These are phyloP conservation scores for Apogon talboti DNA, from an alignment of 2,797 vertebrate species.

Conservation along the genomic window DNA sequence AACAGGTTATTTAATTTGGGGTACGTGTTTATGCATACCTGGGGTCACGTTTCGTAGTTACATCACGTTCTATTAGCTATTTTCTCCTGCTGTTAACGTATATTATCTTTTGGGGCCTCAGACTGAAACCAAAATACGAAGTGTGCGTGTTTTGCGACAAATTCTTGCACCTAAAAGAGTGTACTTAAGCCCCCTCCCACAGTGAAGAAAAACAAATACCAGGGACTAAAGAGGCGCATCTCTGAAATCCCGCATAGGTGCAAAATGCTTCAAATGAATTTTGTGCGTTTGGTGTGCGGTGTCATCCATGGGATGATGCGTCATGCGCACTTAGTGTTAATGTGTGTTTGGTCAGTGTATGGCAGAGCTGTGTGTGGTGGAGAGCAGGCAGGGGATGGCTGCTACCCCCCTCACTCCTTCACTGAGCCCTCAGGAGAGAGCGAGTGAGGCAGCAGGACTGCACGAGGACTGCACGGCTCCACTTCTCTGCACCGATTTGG, in stretches of 20 bases:
- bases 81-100: not conserved
- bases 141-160: constrained; percentile 5
- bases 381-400: constrained; percentile 60
- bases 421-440: constrained; percentile 57
- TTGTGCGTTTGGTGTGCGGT: not conserved
- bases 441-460: constrained; percentile 37
- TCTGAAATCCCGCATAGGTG: constrained; percentile 2
- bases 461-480: constrained; percentile 40
- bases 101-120: not conserved
- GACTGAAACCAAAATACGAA: not conserved
- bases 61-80: not conserved
- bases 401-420: constrained; percentile 63
- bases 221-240: constrained; percentile 18
- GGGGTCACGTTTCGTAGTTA: not conserved
- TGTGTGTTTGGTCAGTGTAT: constrained; percentile 55
- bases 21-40: not conserved
- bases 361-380: constrained; percentile 57
- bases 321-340: constrained; percentile 47
- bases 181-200: constrained; percentile 37
- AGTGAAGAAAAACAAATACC: constrained; percentile 21
- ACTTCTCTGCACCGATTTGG: constrained; percentile 18
- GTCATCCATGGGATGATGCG: constrained; percentile 25
- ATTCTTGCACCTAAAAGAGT: constrained; percentile 4
- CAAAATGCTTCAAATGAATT: constrained; percentile 4
- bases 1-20: not conserved